phyloP scores from a whole-genome alignment of 1,140 invertebrate genomes.

The Drosophila suzukii region DNA sequence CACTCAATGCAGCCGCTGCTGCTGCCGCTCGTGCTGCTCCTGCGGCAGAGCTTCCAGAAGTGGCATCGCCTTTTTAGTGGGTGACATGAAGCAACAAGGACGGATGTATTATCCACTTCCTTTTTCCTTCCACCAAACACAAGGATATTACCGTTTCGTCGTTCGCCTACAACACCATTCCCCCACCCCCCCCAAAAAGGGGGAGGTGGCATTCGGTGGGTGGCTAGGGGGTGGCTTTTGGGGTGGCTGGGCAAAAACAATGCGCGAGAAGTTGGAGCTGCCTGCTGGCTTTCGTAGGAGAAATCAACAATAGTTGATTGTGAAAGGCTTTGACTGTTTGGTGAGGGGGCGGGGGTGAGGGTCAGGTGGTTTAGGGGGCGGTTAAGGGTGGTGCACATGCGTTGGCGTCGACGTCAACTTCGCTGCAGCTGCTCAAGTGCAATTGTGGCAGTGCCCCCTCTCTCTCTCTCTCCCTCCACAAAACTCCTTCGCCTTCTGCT shows the following conservation, averaged over 20 bases:
- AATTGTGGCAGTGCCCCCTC: constrained; percentile 42
- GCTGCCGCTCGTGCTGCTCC: constrained; percentile 20
- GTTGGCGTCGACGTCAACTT: constrained; percentile 41
- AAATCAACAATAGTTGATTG: constrained; percentile 64
- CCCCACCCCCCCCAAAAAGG: not conserved
- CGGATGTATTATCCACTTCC: constrained; percentile 85
- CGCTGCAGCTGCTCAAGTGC: constrained; percentile 72
- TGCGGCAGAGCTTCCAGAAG: constrained; percentile 58
- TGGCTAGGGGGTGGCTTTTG: constrained; percentile 1
- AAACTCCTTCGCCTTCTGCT: constrained; percentile 1
- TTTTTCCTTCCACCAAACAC: constrained; percentile 85
- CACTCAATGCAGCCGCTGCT: constrained; percentile 37
- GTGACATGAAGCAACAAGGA: constrained; percentile 85
- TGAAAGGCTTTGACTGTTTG: constrained; percentile 53
- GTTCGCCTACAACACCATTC: constrained; percentile 63
- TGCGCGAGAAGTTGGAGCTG: constrained; percentile 50
- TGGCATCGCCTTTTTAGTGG: constrained; percentile 83
- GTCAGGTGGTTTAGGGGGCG: constrained; percentile 11
- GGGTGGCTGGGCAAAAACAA: constrained; percentile 36
- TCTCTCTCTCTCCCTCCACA: not conserved
- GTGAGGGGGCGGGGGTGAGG: constrained; percentile 7
- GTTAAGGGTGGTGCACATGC: constrained; percentile 35
- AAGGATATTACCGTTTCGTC: constrained; percentile 85
- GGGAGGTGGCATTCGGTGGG: constrained; percentile 7
- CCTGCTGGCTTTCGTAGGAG: constrained; percentile 19